Percentiles rank a stretch among this genome's conserved stretches.
These are phyloP conservation scores for Prenolepis imparis DNA, from an alignment of 2,888 invertebrate genomes.

Conservation along the genomic window DNA sequence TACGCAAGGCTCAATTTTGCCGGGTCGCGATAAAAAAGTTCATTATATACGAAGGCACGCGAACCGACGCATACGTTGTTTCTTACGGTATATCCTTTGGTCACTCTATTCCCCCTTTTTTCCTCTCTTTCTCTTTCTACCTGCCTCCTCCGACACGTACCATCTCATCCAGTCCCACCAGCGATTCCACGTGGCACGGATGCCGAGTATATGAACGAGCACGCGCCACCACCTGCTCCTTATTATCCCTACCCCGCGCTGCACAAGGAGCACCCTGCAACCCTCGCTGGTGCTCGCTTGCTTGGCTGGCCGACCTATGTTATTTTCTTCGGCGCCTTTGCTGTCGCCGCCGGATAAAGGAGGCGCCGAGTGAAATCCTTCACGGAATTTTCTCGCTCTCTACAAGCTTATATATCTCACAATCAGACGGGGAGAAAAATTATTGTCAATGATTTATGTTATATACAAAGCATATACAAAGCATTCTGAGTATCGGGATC, in stretches of 20 bases:
- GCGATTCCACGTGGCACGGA: constrained; percentile 71
- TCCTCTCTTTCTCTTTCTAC: too few species aligned
- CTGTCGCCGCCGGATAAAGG: constrained; percentile 48
- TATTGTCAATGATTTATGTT: constrained; percentile 36
- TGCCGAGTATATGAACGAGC: constrained; percentile 77
- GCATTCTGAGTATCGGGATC: not conserved
- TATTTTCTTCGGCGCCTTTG: constrained; percentile 64
- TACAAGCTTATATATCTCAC: not conserved
- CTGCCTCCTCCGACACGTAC: constrained; percentile 31
- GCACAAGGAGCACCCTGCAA: constrained; percentile 66
- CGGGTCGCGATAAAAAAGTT: constrained; percentile 60
- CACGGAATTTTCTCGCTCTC: constrained; percentile 40
- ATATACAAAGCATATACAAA: not conserved
- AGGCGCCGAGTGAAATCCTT: constrained; percentile 46
- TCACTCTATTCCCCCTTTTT: constrained; percentile 42
- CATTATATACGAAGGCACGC: constrained; percentile 69
- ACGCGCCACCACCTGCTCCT: constrained; percentile 83
- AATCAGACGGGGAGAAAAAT: constrained; percentile 33
- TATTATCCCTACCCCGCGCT: constrained; percentile 77
- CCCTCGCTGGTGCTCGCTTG: constrained; percentile 57
- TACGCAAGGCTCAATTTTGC: constrained; percentile 69
- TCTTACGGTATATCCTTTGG: constrained; percentile 57
- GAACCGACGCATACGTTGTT: constrained; percentile 55
- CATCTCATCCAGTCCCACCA: constrained; percentile 63
- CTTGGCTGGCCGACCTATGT: constrained; percentile 55